Percentiles rank a stretch among this genome's conserved stretches.
These are phyloP conservation scores for Xestia rhomboidea DNA, from an alignment of 2,888 invertebrate genomes.

Conservation along the genomic window DNA sequence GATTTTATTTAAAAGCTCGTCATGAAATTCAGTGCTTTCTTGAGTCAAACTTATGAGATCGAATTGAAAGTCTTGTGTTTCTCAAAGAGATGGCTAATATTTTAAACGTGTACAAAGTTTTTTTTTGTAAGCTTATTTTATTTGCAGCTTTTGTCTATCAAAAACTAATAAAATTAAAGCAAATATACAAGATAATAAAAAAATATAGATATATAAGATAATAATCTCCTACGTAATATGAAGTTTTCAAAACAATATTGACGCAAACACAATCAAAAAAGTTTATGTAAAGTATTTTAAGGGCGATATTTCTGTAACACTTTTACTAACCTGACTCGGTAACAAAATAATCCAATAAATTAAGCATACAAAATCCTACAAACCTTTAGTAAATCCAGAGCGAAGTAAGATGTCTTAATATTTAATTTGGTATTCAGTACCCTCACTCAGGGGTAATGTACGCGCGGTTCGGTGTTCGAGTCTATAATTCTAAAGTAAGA, in stretches of 20 bases:
- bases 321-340: neutral
- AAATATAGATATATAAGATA: neutral
- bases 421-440: slow-evolving; percentile 47
- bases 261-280: neutral
- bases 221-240: neutral
- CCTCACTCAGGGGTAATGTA: slow-evolving; percentile 27
- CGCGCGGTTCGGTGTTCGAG: slow-evolving; percentile 20
- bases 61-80: neutral
- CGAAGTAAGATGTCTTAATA: slow-evolving; percentile 22
- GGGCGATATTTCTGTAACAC: neutral
- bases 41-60: neutral
- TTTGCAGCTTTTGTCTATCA: neutral
- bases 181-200: too few species aligned
- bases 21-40: neutral
- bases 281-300: neutral
- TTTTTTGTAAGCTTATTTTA: neutral
- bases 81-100: neutral
- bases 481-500: slow-evolving; percentile 56
- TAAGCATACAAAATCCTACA: neutral
- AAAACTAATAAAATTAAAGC: neutral
- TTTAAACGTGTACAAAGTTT: too few species aligned
- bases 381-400: neutral
- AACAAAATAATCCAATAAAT: neutral
- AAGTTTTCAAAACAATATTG: neutral
- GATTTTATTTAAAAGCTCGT: slow-evolving; percentile 12